phyloP scores from a whole-genome alignment of 2,797 vertebrate species.

The Danio choprae region DNA sequence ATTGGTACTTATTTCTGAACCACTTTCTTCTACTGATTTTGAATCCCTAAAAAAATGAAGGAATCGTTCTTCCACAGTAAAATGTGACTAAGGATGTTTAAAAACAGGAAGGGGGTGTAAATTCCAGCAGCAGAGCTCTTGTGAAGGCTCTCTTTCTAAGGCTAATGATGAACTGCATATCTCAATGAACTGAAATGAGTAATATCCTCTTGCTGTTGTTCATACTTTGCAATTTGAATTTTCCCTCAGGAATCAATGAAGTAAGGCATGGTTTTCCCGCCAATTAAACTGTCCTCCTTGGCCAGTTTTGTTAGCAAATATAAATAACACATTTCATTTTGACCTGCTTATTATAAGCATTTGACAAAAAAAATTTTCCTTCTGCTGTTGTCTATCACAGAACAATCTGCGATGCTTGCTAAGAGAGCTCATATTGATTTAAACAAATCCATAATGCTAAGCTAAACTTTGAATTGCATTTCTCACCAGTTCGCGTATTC shows the following conservation, averaged over 20 bases:
- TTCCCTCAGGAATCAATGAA: not conserved
- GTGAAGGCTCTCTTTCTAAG: not conserved
- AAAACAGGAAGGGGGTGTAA: not conserved
- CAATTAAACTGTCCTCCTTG: not conserved
- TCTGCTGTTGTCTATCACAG: not conserved
- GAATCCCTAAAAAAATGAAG: slow-evolving; percentile 22
- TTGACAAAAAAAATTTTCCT: slow-evolving; percentile 15
- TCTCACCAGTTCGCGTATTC: not conserved
- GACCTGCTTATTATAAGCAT: not conserved
- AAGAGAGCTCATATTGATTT: not conserved
- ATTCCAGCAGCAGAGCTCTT: not conserved
- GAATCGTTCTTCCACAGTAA: not conserved
- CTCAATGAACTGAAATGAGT: slow-evolving; percentile 19
- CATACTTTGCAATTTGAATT: slow-evolving; percentile 7
- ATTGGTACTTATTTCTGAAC: not conserved
- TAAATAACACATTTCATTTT: slow-evolving; percentile 10
- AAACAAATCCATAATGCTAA: not conserved
- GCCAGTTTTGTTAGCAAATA: not conserved
- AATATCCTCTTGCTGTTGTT: slow-evolving; percentile 5
- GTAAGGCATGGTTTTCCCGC: not conserved
- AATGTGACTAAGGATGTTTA: slow-evolving; percentile 18
- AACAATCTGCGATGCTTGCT: not conserved
- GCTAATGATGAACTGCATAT: not conserved
- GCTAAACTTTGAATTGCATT: not conserved
- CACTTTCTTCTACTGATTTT: not conserved